Evolutionary conservation across 2,888 invertebrate species (phyloP).

Genomic region (Drosophila stalkeri): DNA sequence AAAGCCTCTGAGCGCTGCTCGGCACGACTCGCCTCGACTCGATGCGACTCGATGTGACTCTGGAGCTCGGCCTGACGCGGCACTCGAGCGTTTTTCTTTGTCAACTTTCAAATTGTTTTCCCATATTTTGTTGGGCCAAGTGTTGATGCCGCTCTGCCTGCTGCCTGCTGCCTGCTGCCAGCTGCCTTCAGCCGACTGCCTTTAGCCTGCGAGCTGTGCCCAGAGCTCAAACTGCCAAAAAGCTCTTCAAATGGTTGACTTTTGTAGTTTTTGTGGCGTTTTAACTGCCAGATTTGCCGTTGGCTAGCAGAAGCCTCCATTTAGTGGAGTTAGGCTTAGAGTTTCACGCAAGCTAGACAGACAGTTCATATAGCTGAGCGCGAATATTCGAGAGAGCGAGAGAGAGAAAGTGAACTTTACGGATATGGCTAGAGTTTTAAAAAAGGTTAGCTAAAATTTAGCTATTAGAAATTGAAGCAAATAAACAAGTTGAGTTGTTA

Average conservation of each 20-base stretch:
- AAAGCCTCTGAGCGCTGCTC: conserved; percentile 40
- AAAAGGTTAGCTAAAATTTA: background rate
- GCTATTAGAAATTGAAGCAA: background rate
- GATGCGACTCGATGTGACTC: background rate
- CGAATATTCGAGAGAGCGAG: background rate
- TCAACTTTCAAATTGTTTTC: conserved; percentile 75
- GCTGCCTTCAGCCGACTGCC: conserved; percentile 15
- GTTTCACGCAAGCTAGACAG: background rate
- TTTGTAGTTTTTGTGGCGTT: conserved; percentile 35
- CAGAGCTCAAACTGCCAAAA: conserved; percentile 32
- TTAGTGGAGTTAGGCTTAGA: conserved; percentile 4
- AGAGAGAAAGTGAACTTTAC: background rate
- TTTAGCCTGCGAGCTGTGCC: conserved; percentile 15
- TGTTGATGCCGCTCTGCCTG: background rate
- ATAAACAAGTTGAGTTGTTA: background rate
- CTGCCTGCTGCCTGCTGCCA: conserved; percentile 15
- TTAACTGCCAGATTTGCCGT: conserved; percentile 44
- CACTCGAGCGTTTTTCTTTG: conserved; percentile 65
- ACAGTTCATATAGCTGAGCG: background rate
- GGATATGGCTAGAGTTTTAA: too few relatives aligned
- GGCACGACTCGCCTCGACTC: background rate
- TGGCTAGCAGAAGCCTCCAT: conserved; percentile 2
- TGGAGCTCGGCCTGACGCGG: background rate
- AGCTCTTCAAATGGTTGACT: conserved; percentile 56
- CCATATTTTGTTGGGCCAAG: conserved; percentile 58